Base-by-base conservation (phyloP, 1,140 invertebrate species). In the Mesaphorura yosii region DNA sequence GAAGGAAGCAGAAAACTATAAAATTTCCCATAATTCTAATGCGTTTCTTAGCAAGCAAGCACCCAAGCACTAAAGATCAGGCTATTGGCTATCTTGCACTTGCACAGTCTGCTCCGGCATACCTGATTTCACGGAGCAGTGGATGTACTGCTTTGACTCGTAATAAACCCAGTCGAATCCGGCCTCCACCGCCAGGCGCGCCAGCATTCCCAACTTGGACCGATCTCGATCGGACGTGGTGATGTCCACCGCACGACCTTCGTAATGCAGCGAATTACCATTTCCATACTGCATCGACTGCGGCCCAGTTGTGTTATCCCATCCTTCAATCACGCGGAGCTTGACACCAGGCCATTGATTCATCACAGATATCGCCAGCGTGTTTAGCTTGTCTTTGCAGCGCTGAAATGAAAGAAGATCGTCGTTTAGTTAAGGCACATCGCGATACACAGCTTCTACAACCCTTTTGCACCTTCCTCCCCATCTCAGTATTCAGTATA, bases 111-210 rank as follows among this genome's bases (percentile, higher is more conserved):
- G n/a, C n/a, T n/a, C n/a, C n/a, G n/a, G n/a, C 74, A 78, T 76
- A 98, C 93, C 92, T 79, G 91, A 92, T 74, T 92, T 94, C 44
- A 96, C 91, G 27, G 91, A 95, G 70, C 90, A 94, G 71, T 98
- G 93, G 65, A 98, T 93, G 67, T 95, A 88, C 15, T 85, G 81
- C 55, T 88, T 78, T 65, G 85, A 86, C 70, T 95, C 90, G 69
- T 95, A 97, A 72, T 88, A 93, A 20, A 98, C 93, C 92, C 91
- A 97, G 75, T 96, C 91, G 77, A 97, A 97, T 61, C 92, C 92
- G 12, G 92, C 90, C 70, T 96, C 88, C 22, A 94, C 86, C 0
- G 92, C 92, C n/a, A 97, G 76, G 31, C 92, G 73, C 1, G 92
- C 92, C 55, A 97, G 73, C 86, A 95, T 91, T 38, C 92, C 92